phyloP scores from a whole-genome alignment of 2,797 vertebrate species.

The Aphelocoma californica region DNA sequence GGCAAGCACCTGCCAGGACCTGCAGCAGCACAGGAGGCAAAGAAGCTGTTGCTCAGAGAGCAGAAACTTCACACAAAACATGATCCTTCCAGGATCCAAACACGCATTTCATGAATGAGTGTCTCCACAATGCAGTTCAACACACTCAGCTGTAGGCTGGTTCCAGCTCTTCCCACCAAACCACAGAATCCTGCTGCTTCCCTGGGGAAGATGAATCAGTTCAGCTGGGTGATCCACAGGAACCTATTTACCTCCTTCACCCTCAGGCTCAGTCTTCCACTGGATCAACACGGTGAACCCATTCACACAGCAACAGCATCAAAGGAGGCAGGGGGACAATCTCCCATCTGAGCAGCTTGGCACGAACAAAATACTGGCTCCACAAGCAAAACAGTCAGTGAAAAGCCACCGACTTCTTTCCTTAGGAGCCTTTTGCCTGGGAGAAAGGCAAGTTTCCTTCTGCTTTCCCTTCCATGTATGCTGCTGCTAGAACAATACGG shows the following conservation, averaged over 20 bases:
- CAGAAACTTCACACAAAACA: neutral
- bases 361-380: neutral
- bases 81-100: neutral
- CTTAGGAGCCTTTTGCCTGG: neutral
- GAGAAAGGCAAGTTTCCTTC: neutral
- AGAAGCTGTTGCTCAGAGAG: neutral
- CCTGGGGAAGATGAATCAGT: neutral
- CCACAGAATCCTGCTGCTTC: neutral
- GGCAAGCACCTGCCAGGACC: neutral
- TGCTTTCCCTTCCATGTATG: neutral
- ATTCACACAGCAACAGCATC: neutral
- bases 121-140: neutral
- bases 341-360: neutral
- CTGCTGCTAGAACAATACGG: neutral
- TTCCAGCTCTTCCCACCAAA: neutral
- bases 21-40: neutral
- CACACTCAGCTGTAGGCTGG: neutral
- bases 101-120: neutral
- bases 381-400: neutral
- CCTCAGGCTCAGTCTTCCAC: neutral
- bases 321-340: neutral
- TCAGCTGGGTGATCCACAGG: neutral
- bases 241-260: neutral
- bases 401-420: neutral
- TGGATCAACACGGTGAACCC: slow-evolving; percentile 15